Evolutionary conservation across 2,113 vertebrate species (phyloP).

Genomic region (Camelus bactrianus): DNA sequence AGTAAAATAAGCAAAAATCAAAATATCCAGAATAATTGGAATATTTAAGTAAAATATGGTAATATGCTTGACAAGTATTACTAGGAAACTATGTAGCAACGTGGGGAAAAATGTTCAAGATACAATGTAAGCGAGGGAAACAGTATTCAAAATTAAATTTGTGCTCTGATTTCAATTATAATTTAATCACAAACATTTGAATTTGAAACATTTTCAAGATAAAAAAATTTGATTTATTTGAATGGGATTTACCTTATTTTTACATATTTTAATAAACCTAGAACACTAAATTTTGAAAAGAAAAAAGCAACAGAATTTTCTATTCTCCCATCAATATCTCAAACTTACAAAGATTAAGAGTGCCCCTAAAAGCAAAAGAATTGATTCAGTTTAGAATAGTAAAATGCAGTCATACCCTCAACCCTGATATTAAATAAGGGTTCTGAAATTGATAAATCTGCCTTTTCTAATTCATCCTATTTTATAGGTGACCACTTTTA

Average conservation of each 20-base stretch:
- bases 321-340: neutral
- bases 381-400: neutral
- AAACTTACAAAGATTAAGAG: neutral
- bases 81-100: neutral
- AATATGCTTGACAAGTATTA: neutral
- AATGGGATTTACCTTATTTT: neutral
- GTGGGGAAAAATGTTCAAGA: neutral
- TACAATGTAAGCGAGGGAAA: neutral
- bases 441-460: neutral
- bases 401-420: neutral
- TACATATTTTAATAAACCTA: conserved; percentile 23
- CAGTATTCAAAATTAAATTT: neutral
- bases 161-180: neutral
- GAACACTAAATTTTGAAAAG: neutral
- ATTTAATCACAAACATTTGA: neutral
- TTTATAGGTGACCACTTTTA: neutral
- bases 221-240: conserved; percentile 31
- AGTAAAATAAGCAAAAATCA: neutral
- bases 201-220: conserved; percentile 14
- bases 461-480: neutral
- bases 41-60: conserved; percentile 11
- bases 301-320: neutral
- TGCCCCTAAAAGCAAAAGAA: neutral
- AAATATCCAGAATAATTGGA: neutral
- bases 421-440: neutral